Evolutionary conservation across 2,888 invertebrate genomes (phyloP).

Genomic region (Clivina fossor): DNA sequence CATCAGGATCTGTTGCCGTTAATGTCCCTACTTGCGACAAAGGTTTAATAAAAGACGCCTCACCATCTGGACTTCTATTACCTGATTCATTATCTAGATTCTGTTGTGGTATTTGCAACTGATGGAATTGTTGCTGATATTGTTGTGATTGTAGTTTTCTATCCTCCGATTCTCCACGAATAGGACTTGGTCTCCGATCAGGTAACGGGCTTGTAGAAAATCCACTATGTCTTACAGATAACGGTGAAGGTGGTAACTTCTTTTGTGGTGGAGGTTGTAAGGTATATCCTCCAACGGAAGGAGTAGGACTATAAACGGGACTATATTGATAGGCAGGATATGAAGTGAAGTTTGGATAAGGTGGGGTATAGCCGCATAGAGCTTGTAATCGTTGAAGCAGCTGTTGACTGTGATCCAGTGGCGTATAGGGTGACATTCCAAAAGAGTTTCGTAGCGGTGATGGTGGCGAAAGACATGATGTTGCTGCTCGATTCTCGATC

Average conservation of each 20-base stretch:
- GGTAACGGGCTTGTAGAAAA: constrained; percentile 46
- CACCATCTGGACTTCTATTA: constrained; percentile 31
- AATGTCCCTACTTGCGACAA: constrained; percentile 65
- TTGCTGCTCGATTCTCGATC: constrained; percentile 50
- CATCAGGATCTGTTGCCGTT: constrained; percentile 63
- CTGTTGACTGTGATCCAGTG: constrained; percentile 52
- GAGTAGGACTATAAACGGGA: constrained; percentile 25
- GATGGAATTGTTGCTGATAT: constrained; percentile 5
- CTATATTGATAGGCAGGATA: constrained; percentile 24
- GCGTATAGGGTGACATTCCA: constrained; percentile 45
- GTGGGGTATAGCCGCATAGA: constrained; percentile 53
- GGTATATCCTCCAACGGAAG: constrained; percentile 39
- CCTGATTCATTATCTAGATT: constrained; percentile 39
- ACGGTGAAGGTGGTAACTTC: constrained; percentile 47
- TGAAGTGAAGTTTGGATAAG: constrained; percentile 35
- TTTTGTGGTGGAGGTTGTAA: constrained; percentile 50
- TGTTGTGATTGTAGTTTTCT: constrained; percentile 31
- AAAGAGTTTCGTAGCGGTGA: constrained; percentile 49
- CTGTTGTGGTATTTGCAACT: constrained; percentile 42
- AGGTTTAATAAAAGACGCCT: constrained; percentile 66
- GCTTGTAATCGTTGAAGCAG: constrained; percentile 57
- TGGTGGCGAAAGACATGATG: constrained; percentile 48
- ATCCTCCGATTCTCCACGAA: constrained; percentile 9
- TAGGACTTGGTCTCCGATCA: constrained; percentile 45
- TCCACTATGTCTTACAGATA: constrained; percentile 47